Base-by-base conservation (phyloP, 2,113 vertebrate genomes). In the Meriones unguiculatus region DNA sequence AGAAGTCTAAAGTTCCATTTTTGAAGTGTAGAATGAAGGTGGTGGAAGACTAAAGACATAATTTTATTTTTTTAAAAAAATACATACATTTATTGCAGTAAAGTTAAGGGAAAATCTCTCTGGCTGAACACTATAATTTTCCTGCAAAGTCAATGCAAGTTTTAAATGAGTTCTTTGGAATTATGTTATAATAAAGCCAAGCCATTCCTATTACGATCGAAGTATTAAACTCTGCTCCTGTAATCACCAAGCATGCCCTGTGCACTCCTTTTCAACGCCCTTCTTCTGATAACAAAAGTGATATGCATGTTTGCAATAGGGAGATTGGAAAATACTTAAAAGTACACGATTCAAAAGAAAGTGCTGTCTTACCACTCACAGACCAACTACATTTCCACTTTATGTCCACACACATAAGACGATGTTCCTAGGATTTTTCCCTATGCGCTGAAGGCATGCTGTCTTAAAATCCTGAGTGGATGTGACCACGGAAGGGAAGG, bases 101-200 rank as follows among this genome's bases (percentile, higher is more conserved):
- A 96, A 80, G 78, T 89, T 91, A 72, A 67, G 82, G 46, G 70
- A 91, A 95, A 89, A 64, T 93, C 62, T 94, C 81, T 95, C 75
- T 50, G 78, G 57, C 17, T 80, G 89, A 96, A 76, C 76, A 50
- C 32, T 89, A 11, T 88, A 86, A 92, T 90, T 87, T 97, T 90
- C 73, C 87, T 94, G 20, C 69, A 92, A 93, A 90, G 70, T 64
- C 93, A 35, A 62, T 81, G 13, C 75, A 88, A 70, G 57, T 90
- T 93, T 96, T 93, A 96, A 95, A 88, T 91, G 85, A 89, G n/a
- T 92, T 57, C 72, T 82, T 38, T 77, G 82, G 89, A 95, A 86
- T 75, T 96, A 72, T 78, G 25, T 57, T 76, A 35, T 92, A 75
- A 85, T 77, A 89, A 89, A 91, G 73, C 50, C n/a, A 8, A 4